phyloP scores from a whole-genome alignment of 2,888 invertebrate species.

The Cartodere bifasciata region DNA sequence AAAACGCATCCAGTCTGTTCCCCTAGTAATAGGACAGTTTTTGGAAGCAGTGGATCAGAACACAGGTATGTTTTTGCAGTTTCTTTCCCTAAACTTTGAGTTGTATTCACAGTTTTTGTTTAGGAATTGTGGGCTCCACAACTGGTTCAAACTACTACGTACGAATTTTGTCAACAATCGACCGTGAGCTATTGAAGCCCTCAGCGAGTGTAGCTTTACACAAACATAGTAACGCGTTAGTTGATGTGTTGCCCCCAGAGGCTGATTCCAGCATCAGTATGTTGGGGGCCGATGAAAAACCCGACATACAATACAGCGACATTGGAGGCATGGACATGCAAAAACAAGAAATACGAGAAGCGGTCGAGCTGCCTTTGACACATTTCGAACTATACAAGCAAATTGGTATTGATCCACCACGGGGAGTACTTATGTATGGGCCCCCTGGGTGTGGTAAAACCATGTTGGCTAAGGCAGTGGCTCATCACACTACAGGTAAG shows the following conservation, averaged over 20 bases:
- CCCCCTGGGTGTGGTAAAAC: slow-evolving; percentile 99
- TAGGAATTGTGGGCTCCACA: slow-evolving; percentile 98
- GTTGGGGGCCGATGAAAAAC: slow-evolving; percentile 96
- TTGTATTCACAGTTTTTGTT: too few relatives aligned
- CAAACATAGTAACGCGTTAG: slow-evolving; percentile 99
- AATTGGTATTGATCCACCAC: slow-evolving; percentile 96
- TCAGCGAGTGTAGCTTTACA: slow-evolving; percentile 97
- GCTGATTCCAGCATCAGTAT: slow-evolving; percentile 98
- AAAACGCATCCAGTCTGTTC: slow-evolving; percentile 97
- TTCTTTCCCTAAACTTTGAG: too few relatives aligned
- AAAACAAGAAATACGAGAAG: slow-evolving; percentile 98
- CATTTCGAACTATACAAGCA: slow-evolving; percentile 98
- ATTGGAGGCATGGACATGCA: slow-evolving; percentile 99
- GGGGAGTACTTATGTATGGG: slow-evolving; percentile 87
- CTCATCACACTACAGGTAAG: slow-evolving; percentile 90
- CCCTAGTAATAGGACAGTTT: slow-evolving; percentile 97
- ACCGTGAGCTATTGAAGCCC: slow-evolving; percentile 91
- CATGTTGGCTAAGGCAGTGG: slow-evolving; percentile 98
- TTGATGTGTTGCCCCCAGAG: slow-evolving; percentile 97
- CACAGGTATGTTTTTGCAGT: too few relatives aligned
- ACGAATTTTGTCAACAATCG: slow-evolving; percentile 94
- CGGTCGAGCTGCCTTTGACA: slow-evolving; percentile 93
- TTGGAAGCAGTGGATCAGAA: slow-evolving; percentile 99
- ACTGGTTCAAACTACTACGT: slow-evolving; percentile 99
- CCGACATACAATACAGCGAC: slow-evolving; percentile 92